Evolutionary conservation across 2,113 vertebrate species (phyloP), one percentile per base, ranked within the genome.

Genomic region (Xenus cinereus): DNA sequence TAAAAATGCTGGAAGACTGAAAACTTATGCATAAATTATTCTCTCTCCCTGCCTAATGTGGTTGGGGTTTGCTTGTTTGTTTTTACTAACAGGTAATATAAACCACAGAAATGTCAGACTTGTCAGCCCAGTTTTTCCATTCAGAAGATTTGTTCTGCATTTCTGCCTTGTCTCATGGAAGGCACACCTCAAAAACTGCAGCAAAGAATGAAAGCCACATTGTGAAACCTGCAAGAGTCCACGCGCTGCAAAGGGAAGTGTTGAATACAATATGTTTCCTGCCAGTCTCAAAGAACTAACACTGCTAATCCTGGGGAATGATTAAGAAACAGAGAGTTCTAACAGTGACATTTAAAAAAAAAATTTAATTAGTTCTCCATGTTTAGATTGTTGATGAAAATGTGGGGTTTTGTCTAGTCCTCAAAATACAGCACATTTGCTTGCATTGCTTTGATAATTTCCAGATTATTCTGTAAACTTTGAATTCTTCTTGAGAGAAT

Each of bases 41-140:
- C 66, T 59, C 53, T 32, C 51, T 51, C 50, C 24, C 59, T 68
- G 51, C 45, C 56, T 76, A n/a, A 39, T 22, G 48, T 48, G 66
- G 24, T 28, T 80, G 48, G 48, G 50, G 57, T 94, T 97, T 93
- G 71, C 91, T 93, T 89, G 32, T 85, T 96, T 90, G 81, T 89
- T 96, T 94, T 94, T 57, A 83, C 77, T 85, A 79, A 45, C 81
- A 94, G 87, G 87, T 87, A 87, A 91, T 23, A 69, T 14, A 94
- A 96, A 91, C 89, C 81, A 83, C 91, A 94, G 83, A 90, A 96
- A 89, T 10, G 86, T 37, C 88, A 91, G 95, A 84, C 66, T 79
- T 57, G 90, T 73, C 69, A 1, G 11, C 86, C 86, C 80, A 69
- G 80, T 97, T 96, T 88, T 92, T 92, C 90, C 74, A 76, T 91